Base-by-base conservation (phyloP, 1,140 invertebrate species). In the Cotesia chilonis region DNA sequence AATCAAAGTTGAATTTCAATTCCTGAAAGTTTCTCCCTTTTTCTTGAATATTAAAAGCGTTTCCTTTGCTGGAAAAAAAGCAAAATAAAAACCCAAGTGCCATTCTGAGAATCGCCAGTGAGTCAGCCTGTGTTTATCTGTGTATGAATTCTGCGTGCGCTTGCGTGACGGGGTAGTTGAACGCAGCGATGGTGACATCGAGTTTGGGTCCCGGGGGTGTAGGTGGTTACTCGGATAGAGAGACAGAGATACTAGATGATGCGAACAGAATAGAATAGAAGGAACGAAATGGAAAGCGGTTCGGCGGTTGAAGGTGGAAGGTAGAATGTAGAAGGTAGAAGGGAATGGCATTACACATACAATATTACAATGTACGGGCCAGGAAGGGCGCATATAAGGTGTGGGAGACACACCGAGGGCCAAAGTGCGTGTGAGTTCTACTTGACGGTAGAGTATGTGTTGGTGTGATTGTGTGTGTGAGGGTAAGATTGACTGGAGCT, bases 341-440 rank as follows among this genome's bases (percentile, higher is more conserved):
- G 68, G 41, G 68, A 66, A 28, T 28, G 28, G 72, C 37, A 65
- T 57, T 41, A 60, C 63, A 59, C 55, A 59, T 10, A 57, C 47
- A 38, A 60, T 28, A 28, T 28, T 28, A 28, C 28, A 65, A 47
- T 9, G 36, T 47, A 35, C n/a, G 20, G 10, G 55, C 5, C 52
- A 64, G 59, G 36, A 20, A 68, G 36, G 20, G 38, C n/a, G 17
- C n/a, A n/a, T 52, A 36, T 69, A 54, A 67, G 59, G 63, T 20
- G 70, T 37, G 37, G 28, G 67, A n/a, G 66, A 67, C 37, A 47
- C 71, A 69, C 54, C 67, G 74, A 38, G 66, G 57, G 75, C 78
- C 81, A 81, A 80, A 79, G 75, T 82, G 79, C 79, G 79, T 82
- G 73, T 69, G 65, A 64, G 67, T 10, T 10, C 41, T 2, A 28